Conservation (phyloP, 1,140 invertebrate species). For the Euwallacea fornicatus region DNA sequence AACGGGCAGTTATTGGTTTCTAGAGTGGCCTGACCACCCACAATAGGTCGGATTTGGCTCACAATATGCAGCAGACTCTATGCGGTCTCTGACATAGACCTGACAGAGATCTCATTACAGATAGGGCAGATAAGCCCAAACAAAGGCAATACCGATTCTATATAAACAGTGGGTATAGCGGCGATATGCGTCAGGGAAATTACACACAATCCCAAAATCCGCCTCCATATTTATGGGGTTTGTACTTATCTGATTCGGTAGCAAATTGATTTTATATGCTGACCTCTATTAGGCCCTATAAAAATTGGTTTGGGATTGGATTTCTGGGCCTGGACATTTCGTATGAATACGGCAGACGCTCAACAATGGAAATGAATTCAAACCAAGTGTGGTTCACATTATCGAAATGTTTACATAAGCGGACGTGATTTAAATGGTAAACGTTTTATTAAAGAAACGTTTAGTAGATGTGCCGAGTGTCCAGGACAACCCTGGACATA, state of each 20-base stretch:
- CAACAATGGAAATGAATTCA: too few relatives aligned
- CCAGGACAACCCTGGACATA: too few relatives aligned
- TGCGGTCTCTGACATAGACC: conserved; percentile 45
- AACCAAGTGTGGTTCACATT: too few relatives aligned
- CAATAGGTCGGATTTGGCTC: conserved; percentile 32
- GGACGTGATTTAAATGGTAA: too few relatives aligned
- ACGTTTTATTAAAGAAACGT: too few relatives aligned
- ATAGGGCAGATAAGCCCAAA: conserved; percentile 51
- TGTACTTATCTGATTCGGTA: conserved; percentile 47
- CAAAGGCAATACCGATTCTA: conserved; percentile 52
- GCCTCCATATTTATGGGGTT: conserved; percentile 50
- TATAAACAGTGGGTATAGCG: conserved; percentile 50
- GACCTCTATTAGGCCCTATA: too few relatives aligned
- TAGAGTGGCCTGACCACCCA: conserved; percentile 40
- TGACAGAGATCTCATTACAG: conserved; percentile 52
- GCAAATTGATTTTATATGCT: conserved; percentile 17
- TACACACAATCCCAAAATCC: conserved; percentile 52
- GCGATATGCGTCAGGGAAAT: conserved; percentile 50
- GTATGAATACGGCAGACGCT: too few relatives aligned
- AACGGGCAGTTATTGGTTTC: conserved; percentile 34
- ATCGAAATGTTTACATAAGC: too few relatives aligned
- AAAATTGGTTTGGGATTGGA: too few relatives aligned
- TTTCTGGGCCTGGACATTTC: too few relatives aligned
- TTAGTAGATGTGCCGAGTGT: too few relatives aligned
- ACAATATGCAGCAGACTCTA: conserved; percentile 35